Percentiles rank a stretch among this genome's conserved stretches.
phyloP scores from a whole-genome alignment of 2,797 vertebrate genomes.

The Micrastur ruficollis region DNA sequence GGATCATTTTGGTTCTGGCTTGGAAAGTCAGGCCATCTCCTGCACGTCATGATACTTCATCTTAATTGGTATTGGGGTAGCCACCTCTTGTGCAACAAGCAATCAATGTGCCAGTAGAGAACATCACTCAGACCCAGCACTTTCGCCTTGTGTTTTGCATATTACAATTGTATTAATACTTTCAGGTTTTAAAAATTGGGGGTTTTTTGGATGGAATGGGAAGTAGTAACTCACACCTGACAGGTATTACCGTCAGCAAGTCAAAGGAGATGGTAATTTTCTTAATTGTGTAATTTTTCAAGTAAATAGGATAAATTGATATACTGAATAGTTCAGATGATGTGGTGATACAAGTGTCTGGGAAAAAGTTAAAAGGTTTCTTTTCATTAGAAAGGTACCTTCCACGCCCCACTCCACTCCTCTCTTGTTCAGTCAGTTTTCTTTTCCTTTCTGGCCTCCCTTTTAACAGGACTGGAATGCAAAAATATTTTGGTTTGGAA shows the following conservation, averaged over 20 bases:
- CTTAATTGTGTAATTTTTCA: not conserved
- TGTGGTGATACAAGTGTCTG: not conserved
- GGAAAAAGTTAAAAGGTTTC: not conserved
- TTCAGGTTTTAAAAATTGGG: not conserved
- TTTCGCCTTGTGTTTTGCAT: not conserved
- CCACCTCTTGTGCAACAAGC: not conserved
- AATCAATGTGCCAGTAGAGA: not conserved
- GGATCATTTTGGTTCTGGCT: not conserved
- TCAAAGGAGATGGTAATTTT: not conserved
- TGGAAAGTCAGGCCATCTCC: not conserved
- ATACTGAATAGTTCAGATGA: not conserved
- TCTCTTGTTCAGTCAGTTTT: not conserved
- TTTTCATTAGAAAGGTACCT: not conserved
- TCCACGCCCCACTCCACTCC: too few relatives aligned
- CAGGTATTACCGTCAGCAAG: not conserved
- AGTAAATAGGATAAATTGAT: not conserved
- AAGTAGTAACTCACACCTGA: not conserved
- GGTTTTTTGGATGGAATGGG: not conserved
- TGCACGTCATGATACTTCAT: not conserved
- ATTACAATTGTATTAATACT: not conserved
- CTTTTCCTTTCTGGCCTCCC: not conserved
- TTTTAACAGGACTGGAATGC: not conserved
- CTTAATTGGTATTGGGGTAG: not conserved
- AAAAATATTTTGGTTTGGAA: not conserved
- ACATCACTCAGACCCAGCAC: not conserved